Conservation (phyloP, 2,888 invertebrate species). For the Sinotaia quadrata region DNA sequence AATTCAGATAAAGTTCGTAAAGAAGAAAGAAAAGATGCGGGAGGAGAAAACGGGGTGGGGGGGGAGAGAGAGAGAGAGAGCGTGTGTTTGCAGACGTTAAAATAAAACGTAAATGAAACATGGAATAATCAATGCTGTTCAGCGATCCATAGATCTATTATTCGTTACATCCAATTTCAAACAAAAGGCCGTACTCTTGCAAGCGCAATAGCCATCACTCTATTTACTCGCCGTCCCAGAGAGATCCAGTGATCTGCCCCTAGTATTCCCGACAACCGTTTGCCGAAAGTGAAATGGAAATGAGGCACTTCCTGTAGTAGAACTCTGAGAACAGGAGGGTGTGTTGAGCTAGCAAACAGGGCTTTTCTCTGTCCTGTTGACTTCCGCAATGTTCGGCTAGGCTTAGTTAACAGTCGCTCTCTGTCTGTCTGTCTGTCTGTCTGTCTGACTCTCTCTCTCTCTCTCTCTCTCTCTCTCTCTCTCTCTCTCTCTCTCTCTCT, state of each 20-base stretch:
- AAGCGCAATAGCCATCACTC: too few relatives aligned
- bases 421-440: background rate
- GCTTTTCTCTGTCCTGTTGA: background rate
- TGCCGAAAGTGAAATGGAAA: background rate
- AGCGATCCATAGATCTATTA: too few relatives aligned
- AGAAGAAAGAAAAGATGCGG: background rate
- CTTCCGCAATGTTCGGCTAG: background rate
- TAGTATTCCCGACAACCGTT: background rate
- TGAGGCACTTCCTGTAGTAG: background rate
- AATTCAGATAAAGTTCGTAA: background rate
- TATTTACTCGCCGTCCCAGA: background rate
- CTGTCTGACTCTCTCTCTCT: background rate
- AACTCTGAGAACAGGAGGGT: background rate
- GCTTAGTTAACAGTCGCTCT: background rate
- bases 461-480: background rate
- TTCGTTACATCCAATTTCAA: too few relatives aligned
- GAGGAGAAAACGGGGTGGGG: background rate
- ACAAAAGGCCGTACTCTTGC: too few relatives aligned
- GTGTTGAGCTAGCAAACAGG: background rate
- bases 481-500: background rate
- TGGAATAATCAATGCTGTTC: background rate
- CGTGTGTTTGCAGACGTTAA: background rate
- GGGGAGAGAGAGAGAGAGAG: background rate
- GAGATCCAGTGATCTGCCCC: conserved; percentile 1
- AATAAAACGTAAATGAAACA: background rate